phyloP scores from a whole-genome alignment of 1,140 invertebrate species.

The Eriosoma lanigerum region DNA sequence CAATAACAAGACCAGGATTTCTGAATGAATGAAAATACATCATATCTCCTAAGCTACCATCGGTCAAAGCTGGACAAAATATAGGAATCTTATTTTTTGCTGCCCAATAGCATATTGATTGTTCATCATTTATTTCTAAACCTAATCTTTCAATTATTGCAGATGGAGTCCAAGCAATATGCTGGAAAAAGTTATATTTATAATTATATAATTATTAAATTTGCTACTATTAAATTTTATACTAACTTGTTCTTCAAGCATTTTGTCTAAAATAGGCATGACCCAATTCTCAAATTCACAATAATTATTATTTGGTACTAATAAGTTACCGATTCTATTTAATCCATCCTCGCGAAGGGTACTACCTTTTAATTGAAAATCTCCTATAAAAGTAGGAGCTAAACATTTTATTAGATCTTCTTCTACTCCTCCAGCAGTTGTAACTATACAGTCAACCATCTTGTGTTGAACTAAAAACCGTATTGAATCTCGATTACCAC shows the following conservation, averaged over 20 bases:
- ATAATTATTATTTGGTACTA: slow-evolving; percentile 99
- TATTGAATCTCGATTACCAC: slow-evolving; percentile 89
- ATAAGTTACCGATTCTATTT: slow-evolving; percentile 95
- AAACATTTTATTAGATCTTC: slow-evolving; percentile 99
- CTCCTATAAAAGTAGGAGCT: slow-evolving; percentile 88
- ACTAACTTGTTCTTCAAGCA: slow-evolving; percentile 82
- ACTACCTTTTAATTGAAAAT: slow-evolving; percentile 82
- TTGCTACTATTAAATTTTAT: slow-evolving; percentile 15
- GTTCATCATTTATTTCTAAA: slow-evolving; percentile 84
- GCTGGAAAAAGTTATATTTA: slow-evolving; percentile 37
- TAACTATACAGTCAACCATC: slow-evolving; percentile 93
- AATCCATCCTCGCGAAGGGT: slow-evolving; percentile 82
- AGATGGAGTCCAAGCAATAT: slow-evolving; percentile 86
- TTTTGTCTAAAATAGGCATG: slow-evolving; percentile 88
- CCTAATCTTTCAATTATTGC: slow-evolving; percentile 83
- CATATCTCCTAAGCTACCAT: slow-evolving; percentile 99
- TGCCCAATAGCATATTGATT: slow-evolving; percentile 98
- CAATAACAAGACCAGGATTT: slow-evolving; percentile 87
- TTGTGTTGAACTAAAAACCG: slow-evolving; percentile 87
- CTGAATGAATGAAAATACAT: slow-evolving; percentile 97
- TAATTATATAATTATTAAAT: neutral
- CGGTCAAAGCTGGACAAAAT: slow-evolving; percentile 96
- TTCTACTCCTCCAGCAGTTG: slow-evolving; percentile 96
- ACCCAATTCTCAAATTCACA: slow-evolving; percentile 98
- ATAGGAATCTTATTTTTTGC: slow-evolving; percentile 97